These are phyloP conservation scores for Apotomis betuletana DNA, from an alignment of 2,888 invertebrate genomes.

Conservation along the genomic window DNA sequence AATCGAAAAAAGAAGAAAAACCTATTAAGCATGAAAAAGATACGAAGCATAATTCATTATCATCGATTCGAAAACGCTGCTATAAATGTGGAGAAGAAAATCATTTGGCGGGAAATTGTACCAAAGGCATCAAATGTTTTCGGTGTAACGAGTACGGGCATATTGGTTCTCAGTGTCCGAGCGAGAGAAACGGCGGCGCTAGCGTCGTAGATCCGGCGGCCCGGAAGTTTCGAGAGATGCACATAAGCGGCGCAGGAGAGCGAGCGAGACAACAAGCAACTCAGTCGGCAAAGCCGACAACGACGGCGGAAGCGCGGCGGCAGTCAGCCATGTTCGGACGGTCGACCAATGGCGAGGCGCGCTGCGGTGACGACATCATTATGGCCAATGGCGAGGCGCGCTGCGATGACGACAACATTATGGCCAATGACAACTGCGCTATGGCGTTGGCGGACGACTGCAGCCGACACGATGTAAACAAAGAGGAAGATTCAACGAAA, in stretches of 20 bases:
- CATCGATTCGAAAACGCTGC: neutral
- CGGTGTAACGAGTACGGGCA: neutral
- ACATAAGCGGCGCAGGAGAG: constrained; percentile 1
- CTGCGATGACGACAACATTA: neutral
- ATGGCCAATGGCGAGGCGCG: neutral
- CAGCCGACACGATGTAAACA: constrained; percentile 10
- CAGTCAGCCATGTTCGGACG: constrained; percentile 3
- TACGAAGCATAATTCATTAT: neutral
- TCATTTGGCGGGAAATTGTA: neutral
- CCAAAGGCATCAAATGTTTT: neutral
- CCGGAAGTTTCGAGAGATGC: neutral
- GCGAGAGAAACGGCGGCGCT: neutral
- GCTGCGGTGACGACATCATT: neutral
- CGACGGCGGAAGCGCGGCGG: neutral
- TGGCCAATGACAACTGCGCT: neutral
- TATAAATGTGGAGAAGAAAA: neutral
- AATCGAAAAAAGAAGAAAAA: neutral
- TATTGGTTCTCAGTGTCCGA: neutral
- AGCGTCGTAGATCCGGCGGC: neutral
- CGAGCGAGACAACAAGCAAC: neutral
- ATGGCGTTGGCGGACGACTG: neutral
- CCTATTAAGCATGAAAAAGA: neutral
- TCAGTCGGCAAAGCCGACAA: neutral
- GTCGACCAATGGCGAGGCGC: constrained; percentile 3
- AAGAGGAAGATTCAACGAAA: neutral